Conservation (phyloP, 2,113 vertebrate genomes). For the Pedetes capensis region DNA sequence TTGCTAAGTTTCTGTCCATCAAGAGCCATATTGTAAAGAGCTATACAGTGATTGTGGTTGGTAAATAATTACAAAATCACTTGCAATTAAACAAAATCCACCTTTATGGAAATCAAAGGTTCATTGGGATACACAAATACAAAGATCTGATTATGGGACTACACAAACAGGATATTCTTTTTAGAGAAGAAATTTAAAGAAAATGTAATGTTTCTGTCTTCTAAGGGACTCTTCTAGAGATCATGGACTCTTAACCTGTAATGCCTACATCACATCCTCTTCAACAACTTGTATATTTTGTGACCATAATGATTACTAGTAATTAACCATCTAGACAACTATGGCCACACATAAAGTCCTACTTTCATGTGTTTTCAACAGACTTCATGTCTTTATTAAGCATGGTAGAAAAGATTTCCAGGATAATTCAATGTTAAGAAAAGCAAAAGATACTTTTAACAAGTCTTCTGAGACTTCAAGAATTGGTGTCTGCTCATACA, state of each 20-base stretch:
- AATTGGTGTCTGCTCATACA: not conserved
- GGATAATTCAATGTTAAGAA: constrained; percentile 70
- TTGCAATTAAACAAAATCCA: constrained; percentile 72
- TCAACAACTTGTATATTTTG: not conserved
- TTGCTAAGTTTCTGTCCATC: constrained; percentile 83
- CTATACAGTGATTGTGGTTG: constrained; percentile 84
- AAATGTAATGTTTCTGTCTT: constrained; percentile 49
- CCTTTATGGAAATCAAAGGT: constrained; percentile 66
- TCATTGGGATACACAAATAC: constrained; percentile 60
- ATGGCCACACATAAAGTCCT: constrained; percentile 67
- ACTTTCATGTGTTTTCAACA: constrained; percentile 76
- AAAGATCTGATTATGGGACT: constrained; percentile 52
- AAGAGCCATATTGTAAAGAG: constrained; percentile 79
- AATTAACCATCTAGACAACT: constrained; percentile 63
- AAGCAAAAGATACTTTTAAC: constrained; percentile 2
- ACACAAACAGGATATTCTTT: constrained; percentile 59
- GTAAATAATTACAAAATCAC: constrained; percentile 77
- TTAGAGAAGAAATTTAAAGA: constrained; percentile 42
- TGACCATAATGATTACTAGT: not conserved
- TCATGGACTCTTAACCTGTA: constrained; percentile 52
- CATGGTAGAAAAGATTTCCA: constrained; percentile 62
- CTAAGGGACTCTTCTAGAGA: constrained; percentile 44
- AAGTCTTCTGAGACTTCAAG: constrained; percentile 36
- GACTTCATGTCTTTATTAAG: constrained; percentile 58
- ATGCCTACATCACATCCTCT: not conserved